Base-by-base conservation (phyloP, 1,140 invertebrate genomes). In the Heliconius congener region DNA sequence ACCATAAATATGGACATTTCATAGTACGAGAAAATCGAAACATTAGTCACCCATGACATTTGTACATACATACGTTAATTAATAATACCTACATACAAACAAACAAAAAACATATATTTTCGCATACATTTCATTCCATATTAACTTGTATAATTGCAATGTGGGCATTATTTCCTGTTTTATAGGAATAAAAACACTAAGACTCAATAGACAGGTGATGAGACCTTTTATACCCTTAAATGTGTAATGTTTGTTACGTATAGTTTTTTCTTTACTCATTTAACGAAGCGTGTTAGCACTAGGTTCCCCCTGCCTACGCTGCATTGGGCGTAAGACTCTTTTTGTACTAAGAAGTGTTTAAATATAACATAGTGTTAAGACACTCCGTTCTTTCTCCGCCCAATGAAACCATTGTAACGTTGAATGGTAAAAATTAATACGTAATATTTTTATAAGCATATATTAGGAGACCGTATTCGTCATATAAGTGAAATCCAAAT, bases 41-140 rank as follows among this genome's bases (percentile, higher is more conserved):
- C 9, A 66, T 66, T 30, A 66, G 23, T 66, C 60, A 66, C 60
- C 60, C 60, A 66, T 66, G 60, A 66, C 60, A 13, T 66, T 30
- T 30, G 23, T 66, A 13, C 50, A 52, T 66, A n/a, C 60, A 66
- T 66, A 23, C 55, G 30, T 50, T 18, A 50, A 50, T 19, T 19
- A 19, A 57, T 57, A 57, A 23, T 23, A 57, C 55, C 2, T n/a
- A 57, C 60, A 66, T 66, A 66, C 23, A 66, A 66, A 66, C 60
- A 30, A 66, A 16, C 13, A 42, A 66, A 66, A 66, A 66, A 66
- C 1, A 66, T 23, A 8, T 23, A 60, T 27, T 60, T 9, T 27
- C 27, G 60, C 60, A 27, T 66, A 66, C 13, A 66, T 27, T 66
- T 30, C 23, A 66, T 66, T 66, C 60, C 60, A 30, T 66, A 30